These are phyloP conservation scores for Otocyon megalotis DNA, from an alignment of 2,113 vertebrate species.

Conservation along the genomic window DNA sequence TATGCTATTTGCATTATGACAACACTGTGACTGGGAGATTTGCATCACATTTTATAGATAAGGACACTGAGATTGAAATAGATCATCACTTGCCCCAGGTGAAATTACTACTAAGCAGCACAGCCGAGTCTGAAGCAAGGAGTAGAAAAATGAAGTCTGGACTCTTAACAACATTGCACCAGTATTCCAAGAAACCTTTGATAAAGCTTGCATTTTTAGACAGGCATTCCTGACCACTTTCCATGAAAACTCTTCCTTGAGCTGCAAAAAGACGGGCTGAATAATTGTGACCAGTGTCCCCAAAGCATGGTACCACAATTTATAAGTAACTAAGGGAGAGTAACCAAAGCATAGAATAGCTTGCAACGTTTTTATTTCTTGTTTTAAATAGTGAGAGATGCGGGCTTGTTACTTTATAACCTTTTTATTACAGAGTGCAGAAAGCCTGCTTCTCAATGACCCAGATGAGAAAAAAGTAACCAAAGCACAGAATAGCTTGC, in stretches of 20 bases:
- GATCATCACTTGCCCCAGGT: neutral
- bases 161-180: neutral
- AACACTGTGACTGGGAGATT: neutral
- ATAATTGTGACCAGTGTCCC: neutral
- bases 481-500: neutral
- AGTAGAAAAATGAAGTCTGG: neutral
- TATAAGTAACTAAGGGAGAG: neutral
- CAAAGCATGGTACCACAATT: neutral
- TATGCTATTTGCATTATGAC: neutral
- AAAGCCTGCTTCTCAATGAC: neutral
- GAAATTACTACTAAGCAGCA: neutral
- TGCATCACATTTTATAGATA: neutral
- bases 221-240: neutral
- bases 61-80: neutral
- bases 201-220: constrained; percentile 31
- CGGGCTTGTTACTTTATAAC: neutral
- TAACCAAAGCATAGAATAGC: neutral
- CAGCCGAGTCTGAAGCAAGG: neutral
- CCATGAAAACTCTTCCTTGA: constrained; percentile 30
- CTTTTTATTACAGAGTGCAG: constrained; percentile 12
- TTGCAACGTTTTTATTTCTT: constrained; percentile 4
- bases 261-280: neutral
- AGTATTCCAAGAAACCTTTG: constrained; percentile 8
- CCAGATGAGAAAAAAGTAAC: too few relatives aligned
- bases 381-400: neutral